Evolutionary conservation across 2,113 vertebrate species (phyloP).

Genomic region (Limanda limanda): DNA sequence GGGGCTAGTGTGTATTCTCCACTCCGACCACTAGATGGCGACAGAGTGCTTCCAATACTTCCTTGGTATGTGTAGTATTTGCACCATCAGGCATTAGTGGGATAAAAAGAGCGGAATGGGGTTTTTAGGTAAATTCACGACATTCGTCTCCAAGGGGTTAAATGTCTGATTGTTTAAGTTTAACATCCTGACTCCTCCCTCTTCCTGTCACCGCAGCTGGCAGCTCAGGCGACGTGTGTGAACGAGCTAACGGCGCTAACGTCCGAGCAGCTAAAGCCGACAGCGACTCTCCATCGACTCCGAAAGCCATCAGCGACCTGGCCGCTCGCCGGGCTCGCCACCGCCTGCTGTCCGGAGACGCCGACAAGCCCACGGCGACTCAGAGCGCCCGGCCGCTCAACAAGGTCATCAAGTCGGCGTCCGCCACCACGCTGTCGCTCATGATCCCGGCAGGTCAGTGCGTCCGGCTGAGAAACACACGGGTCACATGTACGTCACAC

Average conservation of each 20-base stretch:
- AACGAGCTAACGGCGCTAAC: constrained; percentile 72
- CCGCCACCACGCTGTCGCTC: constrained; percentile 94
- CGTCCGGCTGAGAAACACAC: not conserved
- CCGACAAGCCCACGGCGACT: constrained; percentile 87
- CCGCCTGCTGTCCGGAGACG: constrained; percentile 93
- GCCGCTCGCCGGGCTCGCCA: constrained; percentile 94
- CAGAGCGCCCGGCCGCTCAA: constrained; percentile 87
- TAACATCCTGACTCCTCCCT: not conserved
- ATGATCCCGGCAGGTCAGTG: constrained; percentile 94
- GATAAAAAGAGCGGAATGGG: too few species aligned
- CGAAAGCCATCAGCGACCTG: constrained; percentile 96
- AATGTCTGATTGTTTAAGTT: too few species aligned
- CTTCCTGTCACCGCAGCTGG: constrained; percentile 78
- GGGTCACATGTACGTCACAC: not conserved
- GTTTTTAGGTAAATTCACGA: too few species aligned
- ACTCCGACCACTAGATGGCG: too few species aligned
- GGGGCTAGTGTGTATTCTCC: too few species aligned
- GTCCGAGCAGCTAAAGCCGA: constrained; percentile 47
- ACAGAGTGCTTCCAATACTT: too few species aligned
- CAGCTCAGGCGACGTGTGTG: constrained; percentile 82
- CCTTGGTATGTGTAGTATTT: too few species aligned
- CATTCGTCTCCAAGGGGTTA: too few species aligned
- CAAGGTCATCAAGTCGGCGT: constrained; percentile 99
- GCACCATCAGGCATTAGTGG: too few species aligned
- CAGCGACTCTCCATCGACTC: constrained; percentile 85